phyloP scores from a whole-genome alignment of 2,113 vertebrate genomes.

The Siniperca knerii region DNA sequence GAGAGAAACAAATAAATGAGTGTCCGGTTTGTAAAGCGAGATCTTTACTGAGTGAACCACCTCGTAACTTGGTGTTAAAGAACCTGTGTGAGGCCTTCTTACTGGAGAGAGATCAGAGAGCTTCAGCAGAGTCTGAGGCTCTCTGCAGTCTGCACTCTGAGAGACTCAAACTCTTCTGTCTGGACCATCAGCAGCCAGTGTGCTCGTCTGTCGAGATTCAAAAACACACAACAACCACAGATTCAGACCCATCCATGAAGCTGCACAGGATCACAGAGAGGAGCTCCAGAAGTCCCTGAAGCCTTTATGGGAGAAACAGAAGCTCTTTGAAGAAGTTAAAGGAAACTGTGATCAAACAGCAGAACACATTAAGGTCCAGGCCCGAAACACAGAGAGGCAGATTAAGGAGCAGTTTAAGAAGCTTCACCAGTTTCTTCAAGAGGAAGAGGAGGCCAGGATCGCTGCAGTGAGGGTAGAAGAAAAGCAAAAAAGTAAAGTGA shows the following conservation, averaged over 20 bases:
- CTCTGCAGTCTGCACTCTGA: conserved; percentile 37
- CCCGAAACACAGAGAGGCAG: background rate
- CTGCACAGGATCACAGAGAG: conserved; percentile 9
- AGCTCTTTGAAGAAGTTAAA: conserved; percentile 7
- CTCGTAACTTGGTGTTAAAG: conserved; percentile 21
- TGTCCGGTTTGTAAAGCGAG: conserved; percentile 2
- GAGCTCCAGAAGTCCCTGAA: background rate
- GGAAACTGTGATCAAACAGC: conserved; percentile 34
- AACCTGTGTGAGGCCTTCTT: too few relatives aligned
- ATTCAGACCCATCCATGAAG: conserved; percentile 33
- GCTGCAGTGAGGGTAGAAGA: conserved; percentile 42
- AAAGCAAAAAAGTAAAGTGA: too few relatives aligned
- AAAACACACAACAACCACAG: conserved; percentile 19
- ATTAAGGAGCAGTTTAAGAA: conserved; percentile 38
- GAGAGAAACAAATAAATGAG: accelerated
- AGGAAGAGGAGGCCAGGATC: conserved; percentile 36
- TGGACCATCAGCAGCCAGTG: conserved; percentile 22
- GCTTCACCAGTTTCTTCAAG: conserved; percentile 30
- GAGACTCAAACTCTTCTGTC: conserved; percentile 48
- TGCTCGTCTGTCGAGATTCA: conserved; percentile 43
- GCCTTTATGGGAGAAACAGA: conserved; percentile 21
- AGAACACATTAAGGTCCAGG: conserved; percentile 31
- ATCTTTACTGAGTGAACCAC: background rate
- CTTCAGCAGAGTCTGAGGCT: background rate
- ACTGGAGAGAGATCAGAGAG: too few relatives aligned